Percentiles rank a stretch among this genome's conserved stretches.
Conservation (phyloP, 1,140 invertebrate genomes). For the Leucophenga varia region DNA sequence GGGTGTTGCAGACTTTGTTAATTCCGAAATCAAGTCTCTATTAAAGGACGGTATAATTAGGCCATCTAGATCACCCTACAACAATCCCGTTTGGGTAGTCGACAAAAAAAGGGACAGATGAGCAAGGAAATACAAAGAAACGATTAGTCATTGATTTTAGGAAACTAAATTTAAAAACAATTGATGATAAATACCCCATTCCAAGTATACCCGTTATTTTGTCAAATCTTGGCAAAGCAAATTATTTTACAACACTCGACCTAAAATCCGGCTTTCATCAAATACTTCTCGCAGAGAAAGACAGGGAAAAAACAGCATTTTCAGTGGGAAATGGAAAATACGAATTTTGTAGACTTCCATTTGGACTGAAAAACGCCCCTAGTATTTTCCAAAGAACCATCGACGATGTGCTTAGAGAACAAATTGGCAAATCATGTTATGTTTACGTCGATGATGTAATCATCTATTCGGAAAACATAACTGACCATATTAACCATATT, state of each 20-base stretch:
- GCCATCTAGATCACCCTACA: conserved; percentile 15
- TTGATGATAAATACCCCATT: conserved; percentile 57
- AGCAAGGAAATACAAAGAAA: conserved; percentile 5
- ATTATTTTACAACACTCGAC: too few relatives aligned
- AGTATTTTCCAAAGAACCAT: conserved; percentile 11
- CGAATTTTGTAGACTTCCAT: conserved; percentile 30
- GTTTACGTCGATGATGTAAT: conserved; percentile 15
- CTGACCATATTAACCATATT: conserved; percentile 7
- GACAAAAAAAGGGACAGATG: conserved; percentile 4
- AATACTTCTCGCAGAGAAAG: conserved; percentile 45
- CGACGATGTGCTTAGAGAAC: conserved; percentile 4
- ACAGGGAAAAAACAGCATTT: too few relatives aligned
- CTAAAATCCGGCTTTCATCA: conserved; percentile 60
- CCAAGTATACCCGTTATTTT: conserved; percentile 58
- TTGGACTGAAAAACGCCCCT: conserved; percentile 30
- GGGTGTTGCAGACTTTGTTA: too few relatives aligned
- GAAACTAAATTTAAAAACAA: too few relatives aligned
- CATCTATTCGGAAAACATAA: conserved; percentile 6
- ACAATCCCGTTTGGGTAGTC: conserved; percentile 9
- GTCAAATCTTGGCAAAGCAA: conserved; percentile 43
- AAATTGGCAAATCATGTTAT: conserved; percentile 7
- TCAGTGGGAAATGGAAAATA: too few relatives aligned
- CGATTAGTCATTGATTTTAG: too few relatives aligned
- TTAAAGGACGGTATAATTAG: not conserved
- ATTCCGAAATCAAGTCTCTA: too few relatives aligned